Evolutionary conservation across 2,113 vertebrate genomes (phyloP), one percentile per base, ranked within the genome.

Genomic region (Pelmatolapia mariae): DNA sequence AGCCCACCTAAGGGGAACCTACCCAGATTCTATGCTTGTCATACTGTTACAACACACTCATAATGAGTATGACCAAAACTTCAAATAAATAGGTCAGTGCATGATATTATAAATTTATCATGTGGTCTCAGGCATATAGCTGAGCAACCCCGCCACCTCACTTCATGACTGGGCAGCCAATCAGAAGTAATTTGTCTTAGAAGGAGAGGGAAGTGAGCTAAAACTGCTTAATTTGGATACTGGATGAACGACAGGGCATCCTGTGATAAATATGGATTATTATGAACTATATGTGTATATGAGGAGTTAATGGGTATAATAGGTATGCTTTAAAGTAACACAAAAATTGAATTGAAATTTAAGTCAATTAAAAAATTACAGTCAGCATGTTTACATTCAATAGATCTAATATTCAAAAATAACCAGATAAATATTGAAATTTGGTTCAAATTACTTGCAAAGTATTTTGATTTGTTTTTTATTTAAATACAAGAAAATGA

Each of bases 131-230:
- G 8, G n/a, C n/a, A 71, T 38, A 16, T 24, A 15, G 36, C 38
- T 45, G n/a, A 71, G 36, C n/a, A 63, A 63, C 36, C n/a, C 5
- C 1, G 0, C 0, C 11, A n/a, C 8, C 38, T 15, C 38, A 45
- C 66, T 10, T 73, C 59, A 16, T 36, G 59, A 63, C 15, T 36
- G 9, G 38, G n/a, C 12, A 0, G 36, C 12, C 38, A 73, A 26
- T 73, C 22, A 45, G 12, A 73, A 73, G 8, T 16, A 43, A 26
- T 26, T 73, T 73, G 5, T 24, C 38, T 43, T 10, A 26, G 8
- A 71, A 24, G 36, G 22, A 45, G 38, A 22, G 33, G 68, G 8
- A 16, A 16, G 66, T 24, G 66, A 71, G 38, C 38, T 73, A 73
- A 45, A 26, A 45, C 13, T 26, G 8, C 10, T 15, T 40, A 40